Percentiles rank a stretch among this genome's conserved stretches.
phyloP scores from a whole-genome alignment of 92 coral and sea anemone species.

The Porites cylindrica region DNA sequence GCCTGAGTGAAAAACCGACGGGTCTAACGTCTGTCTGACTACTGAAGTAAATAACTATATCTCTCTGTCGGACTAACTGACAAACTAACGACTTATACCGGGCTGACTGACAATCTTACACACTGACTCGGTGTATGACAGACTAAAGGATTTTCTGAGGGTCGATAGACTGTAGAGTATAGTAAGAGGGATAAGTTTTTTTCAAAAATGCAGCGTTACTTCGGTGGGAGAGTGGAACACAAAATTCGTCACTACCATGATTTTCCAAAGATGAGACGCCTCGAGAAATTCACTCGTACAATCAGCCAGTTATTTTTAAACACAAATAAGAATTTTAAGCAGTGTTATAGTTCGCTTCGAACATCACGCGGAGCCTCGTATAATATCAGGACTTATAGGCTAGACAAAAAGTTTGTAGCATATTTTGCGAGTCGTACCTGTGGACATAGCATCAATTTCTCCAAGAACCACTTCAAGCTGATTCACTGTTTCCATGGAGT shows the following conservation, averaged over 20 bases:
- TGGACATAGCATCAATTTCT: constrained; percentile 70
- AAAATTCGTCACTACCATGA: too few relatives aligned
- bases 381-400: not conserved
- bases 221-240: too few relatives aligned
- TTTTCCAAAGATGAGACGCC: too few relatives aligned
- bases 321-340: too few relatives aligned
- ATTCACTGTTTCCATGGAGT: constrained; percentile 37
- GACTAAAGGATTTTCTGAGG: not conserved
- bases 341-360: not conserved
- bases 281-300: too few relatives aligned
- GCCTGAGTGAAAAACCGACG: not conserved
- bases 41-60: not conserved
- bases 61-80: not conserved
- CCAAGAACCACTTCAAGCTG: constrained; percentile 44
- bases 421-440: constrained; percentile 47
- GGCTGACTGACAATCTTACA: not conserved
- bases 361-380: not conserved
- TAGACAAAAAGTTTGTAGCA: not conserved
- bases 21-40: not conserved
- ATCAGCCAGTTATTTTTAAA: too few relatives aligned
- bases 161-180: too few relatives aligned
- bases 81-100: not conserved
- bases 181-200: too few relatives aligned
- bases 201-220: too few relatives aligned
- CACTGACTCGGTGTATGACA: not conserved